Evolutionary conservation across 2,113 vertebrate species (phyloP).

Genomic region (Elachura formosa): DNA sequence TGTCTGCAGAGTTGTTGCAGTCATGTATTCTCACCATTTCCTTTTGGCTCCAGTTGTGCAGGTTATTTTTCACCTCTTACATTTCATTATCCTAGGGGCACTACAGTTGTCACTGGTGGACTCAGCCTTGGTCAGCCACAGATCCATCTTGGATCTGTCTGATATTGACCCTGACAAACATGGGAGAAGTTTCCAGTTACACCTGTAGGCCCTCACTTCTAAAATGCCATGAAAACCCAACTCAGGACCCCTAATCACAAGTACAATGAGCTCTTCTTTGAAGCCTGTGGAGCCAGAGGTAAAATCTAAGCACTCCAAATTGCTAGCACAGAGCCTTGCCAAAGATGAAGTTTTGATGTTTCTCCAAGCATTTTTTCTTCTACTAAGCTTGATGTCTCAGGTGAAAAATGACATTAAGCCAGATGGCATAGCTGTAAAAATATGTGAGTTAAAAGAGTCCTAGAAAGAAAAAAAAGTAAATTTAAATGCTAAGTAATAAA

Average conservation of each 20-base stretch:
- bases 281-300: background rate
- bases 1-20: background rate
- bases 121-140: background rate
- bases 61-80: background rate
- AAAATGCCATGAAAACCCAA: background rate
- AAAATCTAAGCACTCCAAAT: background rate
- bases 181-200: background rate
- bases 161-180: background rate
- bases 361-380: slow-evolving; percentile 5
- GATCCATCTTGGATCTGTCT: background rate
- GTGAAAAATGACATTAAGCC: slow-evolving; percentile 32
- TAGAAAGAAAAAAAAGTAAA: background rate
- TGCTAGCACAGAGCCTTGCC: background rate
- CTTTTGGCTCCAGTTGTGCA: background rate
- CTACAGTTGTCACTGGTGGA: fast-evolving
- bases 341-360: slow-evolving; percentile 11
- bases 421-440: slow-evolving; percentile 22
- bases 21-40: background rate
- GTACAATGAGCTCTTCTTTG: background rate
- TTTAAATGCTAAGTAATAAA: background rate
- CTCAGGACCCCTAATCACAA: background rate
- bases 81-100: fast-evolving
- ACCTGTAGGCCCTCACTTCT: background rate
- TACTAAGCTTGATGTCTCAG: background rate
- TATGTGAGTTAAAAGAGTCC: background rate